Evolutionary conservation across 2,888 invertebrate genomes (phyloP), one percentile per base, ranked within the genome.

Genomic region (Dione juno): DNA sequence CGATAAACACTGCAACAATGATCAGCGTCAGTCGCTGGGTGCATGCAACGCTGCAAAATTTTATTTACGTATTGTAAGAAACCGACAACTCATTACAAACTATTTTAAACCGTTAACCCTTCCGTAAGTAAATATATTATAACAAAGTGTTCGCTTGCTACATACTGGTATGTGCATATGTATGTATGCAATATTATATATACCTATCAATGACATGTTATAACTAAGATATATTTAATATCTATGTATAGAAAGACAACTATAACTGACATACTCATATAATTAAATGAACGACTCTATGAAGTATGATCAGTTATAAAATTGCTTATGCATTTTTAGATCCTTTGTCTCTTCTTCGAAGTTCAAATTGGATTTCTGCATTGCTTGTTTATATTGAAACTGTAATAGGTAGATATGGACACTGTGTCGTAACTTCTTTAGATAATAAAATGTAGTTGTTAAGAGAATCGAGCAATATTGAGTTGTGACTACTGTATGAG

Each of bases 1-100:
- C 78, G 75, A 82, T 85, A 85, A 84, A 87, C 86, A 88, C 85
- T 84, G 83, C 84, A 82, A 84, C 86, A 84, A 88, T 88, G 82
- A 84, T 85, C 82, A 77, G 79, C 54, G 67, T 66, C 59, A 67
- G 68, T 58, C 65, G 59, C 72, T 72, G 63, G 58, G 61, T 65
- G 35, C 54, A 63, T 13, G 28, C 64, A 50, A 57, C 63, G 70
- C 52, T 63, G 67, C 58, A 41, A 52, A 52, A 40, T 52, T 64
- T 37, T 40, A 50, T 21, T 19, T 66, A 71, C 66, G 68, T 40
- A 61, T 70, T 57, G 65, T 64, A 54, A 74, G 65, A 52, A 66
- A 63, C 69, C 57, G 58, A 63, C 45, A 52, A 68, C 54, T 61
- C 71, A 65, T 70, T 57, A 66, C 40, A 59, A 13, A 37, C 41